Evolutionary conservation across 1,140 invertebrate species (phyloP), one percentile per base, ranked within the genome.

Genomic region (Drosophila pandora): DNA sequence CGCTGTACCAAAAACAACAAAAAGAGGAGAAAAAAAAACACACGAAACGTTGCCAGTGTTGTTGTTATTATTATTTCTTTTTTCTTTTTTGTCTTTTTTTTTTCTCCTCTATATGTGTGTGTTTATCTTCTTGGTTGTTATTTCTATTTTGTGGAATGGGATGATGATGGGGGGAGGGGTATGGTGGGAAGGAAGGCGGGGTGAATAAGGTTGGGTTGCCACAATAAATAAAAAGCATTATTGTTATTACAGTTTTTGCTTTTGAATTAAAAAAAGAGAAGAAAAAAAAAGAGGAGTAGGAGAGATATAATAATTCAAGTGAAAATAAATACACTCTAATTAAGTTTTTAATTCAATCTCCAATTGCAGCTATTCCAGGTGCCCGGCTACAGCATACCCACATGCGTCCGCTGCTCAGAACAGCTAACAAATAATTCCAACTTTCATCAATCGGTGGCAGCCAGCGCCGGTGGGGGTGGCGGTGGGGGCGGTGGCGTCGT

Each of bases 341-440:
- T 0, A 41, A 41, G 9, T 34, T 34, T 34, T 34, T 37, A 37
- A n/a, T 37, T 37, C 0, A 37, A 68, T 43, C 41, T 48, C n/a
- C 25, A 43, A 25, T 82, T 79, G 25, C 81, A 91, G 90, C 74
- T 91, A 72, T 91, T 91, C 62, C 90, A 91, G 80, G 90, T 91
- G 60, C 89, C 90, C 68, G 90, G 90, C 58, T 91, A 91, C 80
- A 91, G 88, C 74, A 89, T 91, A 83, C 90, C 90, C 70, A 91
- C 90, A 68, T 91, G 90, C 89, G 89, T 90, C 17, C 90, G 90
- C 79, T 91, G 90, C 77, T 91, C 90, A 28, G 90, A 91, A 71
- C 90, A 90, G 79, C 80, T 91, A 67, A 91, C 90, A 57, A 88
- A 74, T 60, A 91, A 91, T 63, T 72, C 85, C 22, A 90, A 83